These are phyloP conservation scores for Poeciliopsis turrubarensis DNA, from an alignment of 2,113 vertebrate genomes.

Conservation along the genomic window DNA sequence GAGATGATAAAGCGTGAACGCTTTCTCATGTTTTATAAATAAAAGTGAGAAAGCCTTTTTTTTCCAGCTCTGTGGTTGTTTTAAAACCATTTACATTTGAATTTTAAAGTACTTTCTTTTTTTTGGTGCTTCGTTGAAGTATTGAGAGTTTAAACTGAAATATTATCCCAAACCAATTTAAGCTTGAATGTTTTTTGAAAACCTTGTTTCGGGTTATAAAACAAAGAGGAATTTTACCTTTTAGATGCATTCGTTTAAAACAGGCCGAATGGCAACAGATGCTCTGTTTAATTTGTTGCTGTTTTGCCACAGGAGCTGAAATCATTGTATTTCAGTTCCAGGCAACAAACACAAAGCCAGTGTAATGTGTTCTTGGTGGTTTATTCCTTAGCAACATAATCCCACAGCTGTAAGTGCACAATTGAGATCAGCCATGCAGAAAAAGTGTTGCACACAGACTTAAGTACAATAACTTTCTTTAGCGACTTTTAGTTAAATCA, in stretches of 20 bases:
- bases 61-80: background rate
- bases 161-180: too few relatives aligned
- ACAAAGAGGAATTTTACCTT: background rate
- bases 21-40: background rate
- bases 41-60: background rate
- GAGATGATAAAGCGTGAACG: background rate
- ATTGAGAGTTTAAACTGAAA: too few relatives aligned
- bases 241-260: conserved; percentile 1
- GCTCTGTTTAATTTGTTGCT: background rate
- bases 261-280: background rate
- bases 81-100: background rate
- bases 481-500: conserved; percentile 24
- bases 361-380: conserved; percentile 10
- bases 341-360: conserved; percentile 37
- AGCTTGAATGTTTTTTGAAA: background rate
- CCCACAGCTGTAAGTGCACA: conserved; percentile 26
- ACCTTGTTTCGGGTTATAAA: background rate
- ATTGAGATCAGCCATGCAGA: conserved; percentile 22
- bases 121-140: background rate
- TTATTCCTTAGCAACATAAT: conserved; percentile 50
- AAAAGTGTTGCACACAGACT: conserved; percentile 18
- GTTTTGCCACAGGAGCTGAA: background rate
- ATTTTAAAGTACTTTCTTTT: background rate
- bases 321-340: conserved; percentile 40
- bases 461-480: conserved; percentile 27